A percentile compares a stretch with the other conserved stretches of the same genome.
Evolutionary conservation across 1,140 invertebrate species (phyloP).

Genomic region (Zaprionus kolodkinae): DNA sequence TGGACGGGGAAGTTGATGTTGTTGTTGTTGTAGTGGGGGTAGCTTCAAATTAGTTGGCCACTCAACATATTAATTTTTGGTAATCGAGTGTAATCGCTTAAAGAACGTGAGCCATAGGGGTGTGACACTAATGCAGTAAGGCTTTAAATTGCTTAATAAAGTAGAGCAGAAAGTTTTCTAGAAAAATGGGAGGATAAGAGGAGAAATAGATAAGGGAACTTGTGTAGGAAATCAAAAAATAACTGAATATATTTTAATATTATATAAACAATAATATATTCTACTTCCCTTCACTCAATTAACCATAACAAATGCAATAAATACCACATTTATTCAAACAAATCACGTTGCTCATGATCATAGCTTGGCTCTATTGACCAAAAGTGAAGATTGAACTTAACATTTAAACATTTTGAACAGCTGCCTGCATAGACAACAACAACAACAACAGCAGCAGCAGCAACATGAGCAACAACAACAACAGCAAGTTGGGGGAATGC

Average conservation of each 20-base stretch:
- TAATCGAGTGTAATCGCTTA: conserved; percentile 58
- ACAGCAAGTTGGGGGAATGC: conserved; percentile 34
- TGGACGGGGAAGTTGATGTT: conserved; percentile 15
- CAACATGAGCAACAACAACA: conserved; percentile 10
- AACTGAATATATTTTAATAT: no score
- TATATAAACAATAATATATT: background rate
- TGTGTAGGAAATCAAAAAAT: no score
- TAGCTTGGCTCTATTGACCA: background rate
- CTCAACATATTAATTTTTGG: conserved; percentile 54
- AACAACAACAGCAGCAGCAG: conserved; percentile 14
- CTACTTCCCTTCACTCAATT: background rate
- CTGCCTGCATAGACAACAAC: conserved; percentile 11
- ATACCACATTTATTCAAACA: background rate
- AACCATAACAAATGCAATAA: conserved; percentile 1
- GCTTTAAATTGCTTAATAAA: conserved; percentile 8
- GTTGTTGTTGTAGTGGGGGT: conserved; percentile 7
- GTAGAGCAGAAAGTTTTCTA: background rate
- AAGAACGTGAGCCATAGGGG: conserved; percentile 26
- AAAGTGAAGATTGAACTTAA: conserved; percentile 22
- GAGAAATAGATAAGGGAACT: no score
- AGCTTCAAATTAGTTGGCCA: conserved; percentile 45
- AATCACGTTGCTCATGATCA: conserved; percentile 14
- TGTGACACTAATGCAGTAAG: conserved; percentile 19
- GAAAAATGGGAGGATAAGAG: background rate
- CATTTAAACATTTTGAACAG: conserved; percentile 14